These are phyloP conservation scores for Speoplatyrhinus poulsoni DNA, from an alignment of 2,113 vertebrate species.

Conservation along the genomic window DNA sequence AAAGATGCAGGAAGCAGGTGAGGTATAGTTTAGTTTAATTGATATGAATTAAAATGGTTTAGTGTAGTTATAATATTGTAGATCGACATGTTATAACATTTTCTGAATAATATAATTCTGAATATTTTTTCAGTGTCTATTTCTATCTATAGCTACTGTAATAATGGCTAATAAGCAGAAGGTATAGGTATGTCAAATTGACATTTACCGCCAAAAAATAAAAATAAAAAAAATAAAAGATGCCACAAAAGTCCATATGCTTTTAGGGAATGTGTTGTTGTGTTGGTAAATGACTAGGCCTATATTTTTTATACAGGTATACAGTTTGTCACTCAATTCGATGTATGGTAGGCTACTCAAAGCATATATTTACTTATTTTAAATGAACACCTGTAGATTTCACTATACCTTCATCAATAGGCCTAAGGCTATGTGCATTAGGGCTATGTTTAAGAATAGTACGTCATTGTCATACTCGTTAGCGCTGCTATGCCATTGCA, in stretches of 20 bases:
- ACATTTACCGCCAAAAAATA: background rate
- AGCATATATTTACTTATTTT: background rate
- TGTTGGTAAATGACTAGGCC: background rate
- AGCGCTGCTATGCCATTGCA: background rate
- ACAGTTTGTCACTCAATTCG: too few species aligned
- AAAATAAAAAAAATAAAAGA: constrained; percentile 5
- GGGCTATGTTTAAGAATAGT: too few species aligned
- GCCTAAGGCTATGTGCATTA: background rate
- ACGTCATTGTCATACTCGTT: background rate
- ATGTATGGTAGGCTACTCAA: too few species aligned
- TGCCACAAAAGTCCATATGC: too few species aligned
- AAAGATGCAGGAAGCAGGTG: constrained; percentile 1
- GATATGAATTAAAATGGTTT: background rate
- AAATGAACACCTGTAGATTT: constrained; percentile 49
- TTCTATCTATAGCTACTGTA: background rate
- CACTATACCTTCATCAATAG: background rate
- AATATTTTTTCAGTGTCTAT: background rate
- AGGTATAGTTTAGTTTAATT: constrained; percentile 1
- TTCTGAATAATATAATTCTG: too few species aligned
- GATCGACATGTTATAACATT: too few species aligned
- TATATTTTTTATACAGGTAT: background rate
- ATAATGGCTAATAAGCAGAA: background rate
- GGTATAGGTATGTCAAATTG: too few species aligned
- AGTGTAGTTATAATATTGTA: too few species aligned
- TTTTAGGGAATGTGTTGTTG: background rate